These are phyloP conservation scores for Amblyornis subalaris DNA, from an alignment of 2,113 vertebrate genomes.

Conservation along the genomic window DNA sequence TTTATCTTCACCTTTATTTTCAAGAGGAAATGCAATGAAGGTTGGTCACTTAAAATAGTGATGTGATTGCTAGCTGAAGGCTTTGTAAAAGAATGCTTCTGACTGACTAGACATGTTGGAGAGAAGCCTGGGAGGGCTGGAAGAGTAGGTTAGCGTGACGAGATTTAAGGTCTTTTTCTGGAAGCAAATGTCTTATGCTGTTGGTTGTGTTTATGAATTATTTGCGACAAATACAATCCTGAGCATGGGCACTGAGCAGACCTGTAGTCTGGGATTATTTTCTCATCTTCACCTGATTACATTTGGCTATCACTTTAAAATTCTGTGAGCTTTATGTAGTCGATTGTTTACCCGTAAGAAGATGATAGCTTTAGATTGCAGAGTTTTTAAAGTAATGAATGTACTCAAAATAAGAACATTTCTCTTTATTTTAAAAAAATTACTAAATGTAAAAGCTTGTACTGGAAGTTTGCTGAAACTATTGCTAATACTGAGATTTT, in stretches of 20 bases:
- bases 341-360: rapidly evolving
- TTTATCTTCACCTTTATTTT: not conserved
- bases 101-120: not conserved
- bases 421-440: not conserved
- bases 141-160: not conserved
- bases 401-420: not conserved
- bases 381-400: not conserved
- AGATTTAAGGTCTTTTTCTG: not conserved
- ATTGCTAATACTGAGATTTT: not conserved
- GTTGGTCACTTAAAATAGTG: not conserved
- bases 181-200: not conserved
- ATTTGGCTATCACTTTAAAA: not conserved
- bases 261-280: not conserved
- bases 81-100: not conserved
- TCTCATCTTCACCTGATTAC: not conserved
- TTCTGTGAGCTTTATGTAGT: not conserved
- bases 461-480: not conserved
- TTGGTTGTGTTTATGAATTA: not conserved
- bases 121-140: not conserved
- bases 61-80: not conserved
- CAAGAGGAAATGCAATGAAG: not conserved
- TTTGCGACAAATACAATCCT: not conserved
- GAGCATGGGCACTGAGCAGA: not conserved
- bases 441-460: not conserved
- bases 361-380: not conserved